Base-by-base conservation (phyloP, 2,888 invertebrate species). In the Platycnemis pennipes region DNA sequence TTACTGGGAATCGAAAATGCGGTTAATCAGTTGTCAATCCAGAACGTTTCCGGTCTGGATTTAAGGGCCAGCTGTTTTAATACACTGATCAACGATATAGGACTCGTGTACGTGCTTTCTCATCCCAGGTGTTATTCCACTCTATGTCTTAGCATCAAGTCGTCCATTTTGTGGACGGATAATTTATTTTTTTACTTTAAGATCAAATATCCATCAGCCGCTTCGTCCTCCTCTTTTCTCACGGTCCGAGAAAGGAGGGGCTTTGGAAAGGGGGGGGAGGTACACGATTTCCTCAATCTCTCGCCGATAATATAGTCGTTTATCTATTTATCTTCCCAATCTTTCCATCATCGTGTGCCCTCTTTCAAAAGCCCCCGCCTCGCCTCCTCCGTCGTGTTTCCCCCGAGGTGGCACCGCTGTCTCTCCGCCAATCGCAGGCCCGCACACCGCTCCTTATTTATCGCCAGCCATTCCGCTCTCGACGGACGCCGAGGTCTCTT, bases 271-370 rank as follows among this genome's bases (percentile, higher is more conserved):
- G 8, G 69, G 63, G n/a, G n/a, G n/a, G n/a, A n/a, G n/a, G n/a
- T n/a, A 22, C 77, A 37, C 77, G 77, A 77, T 77, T 37, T 37
- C 11, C 77, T 77, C 13, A 77, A 77, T 77, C 37, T 37, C 16
- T 37, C 37, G 2, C 77, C 77, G 77, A 77, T 77, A 77, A 77
- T 77, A 77, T 37, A 37, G 77, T 77, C 77, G 77, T 77, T 77
- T 77, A 77, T 77, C 77, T 77, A 77, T 37, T 77, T 77, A 77
- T 77, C 77, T 37, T 37, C 13, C 77, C 77, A 77, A 77, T 77
- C 77, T 77, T 77, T 37, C 77, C 77, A 37, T 77, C 77, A 77
- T 37, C 77, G 37, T 63, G 11, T 16, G 77, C 77, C n/a, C 37
- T 77, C 31, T 37, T 77, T 77, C 37, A 16, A 77, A 26, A 37